Percentiles rank a stretch among this genome's conserved stretches.
Evolutionary conservation across 2,888 invertebrate species (phyloP).

Genomic region (Plemyria rubiginata): DNA sequence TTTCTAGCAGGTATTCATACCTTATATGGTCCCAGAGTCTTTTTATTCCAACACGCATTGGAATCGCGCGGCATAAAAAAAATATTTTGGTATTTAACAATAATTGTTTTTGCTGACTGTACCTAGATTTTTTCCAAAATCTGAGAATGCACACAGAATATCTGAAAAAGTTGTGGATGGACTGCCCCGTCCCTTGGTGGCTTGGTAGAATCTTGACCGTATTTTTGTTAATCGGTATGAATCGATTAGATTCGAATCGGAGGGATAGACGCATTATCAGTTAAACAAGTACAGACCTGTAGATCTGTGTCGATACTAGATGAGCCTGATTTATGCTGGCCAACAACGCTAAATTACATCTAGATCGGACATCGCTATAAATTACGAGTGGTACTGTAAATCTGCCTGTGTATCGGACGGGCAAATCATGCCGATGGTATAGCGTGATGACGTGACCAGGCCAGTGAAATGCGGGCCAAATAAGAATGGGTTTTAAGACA

Average conservation of each 20-base stretch:
- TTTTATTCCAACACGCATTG: no score
- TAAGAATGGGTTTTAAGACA: slow-evolving; percentile 5
- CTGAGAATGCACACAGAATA: no score
- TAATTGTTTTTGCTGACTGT: no score
- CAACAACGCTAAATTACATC: slow-evolving; percentile 84
- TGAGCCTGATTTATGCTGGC: slow-evolving; percentile 79
- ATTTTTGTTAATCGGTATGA: not conserved
- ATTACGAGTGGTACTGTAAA: slow-evolving; percentile 81
- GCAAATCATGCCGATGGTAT: slow-evolving; percentile 76
- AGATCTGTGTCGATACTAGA: slow-evolving; percentile 66
- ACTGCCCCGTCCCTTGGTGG: no score
- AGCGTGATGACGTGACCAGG: slow-evolving; percentile 63
- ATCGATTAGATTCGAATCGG: not conserved
- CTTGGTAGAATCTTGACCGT: not conserved
- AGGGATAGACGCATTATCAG: slow-evolving; percentile 58
- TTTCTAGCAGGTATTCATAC: no score
- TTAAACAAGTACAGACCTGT: slow-evolving; percentile 65
- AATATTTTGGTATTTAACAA: no score
- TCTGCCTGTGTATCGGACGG: slow-evolving; percentile 77
- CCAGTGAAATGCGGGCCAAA: slow-evolving; percentile 37
- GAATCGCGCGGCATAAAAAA: no score
- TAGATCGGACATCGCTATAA: slow-evolving; percentile 82
- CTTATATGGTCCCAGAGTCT: no score
- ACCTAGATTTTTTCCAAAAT: no score
- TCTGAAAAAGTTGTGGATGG: no score